Conservation (phyloP, 2,113 vertebrate species). For the Hylia prasina region DNA sequence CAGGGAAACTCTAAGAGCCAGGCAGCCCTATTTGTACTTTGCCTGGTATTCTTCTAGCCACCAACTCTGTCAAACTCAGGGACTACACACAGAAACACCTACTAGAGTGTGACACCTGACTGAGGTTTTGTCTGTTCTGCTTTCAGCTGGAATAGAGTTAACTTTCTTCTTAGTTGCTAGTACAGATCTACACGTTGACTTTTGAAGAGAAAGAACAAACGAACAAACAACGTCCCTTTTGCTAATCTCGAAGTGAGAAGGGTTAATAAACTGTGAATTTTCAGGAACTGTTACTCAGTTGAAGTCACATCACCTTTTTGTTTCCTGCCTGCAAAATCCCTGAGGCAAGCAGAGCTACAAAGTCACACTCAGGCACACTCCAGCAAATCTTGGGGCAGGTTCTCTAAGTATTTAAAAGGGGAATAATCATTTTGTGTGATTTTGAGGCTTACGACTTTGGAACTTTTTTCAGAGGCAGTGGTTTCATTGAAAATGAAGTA, state of each 20-base stretch:
- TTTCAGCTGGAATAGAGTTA: background rate
- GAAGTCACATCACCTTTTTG: background rate
- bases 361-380: background rate
- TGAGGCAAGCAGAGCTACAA: background rate
- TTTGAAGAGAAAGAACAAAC: background rate
- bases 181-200: background rate
- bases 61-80: background rate
- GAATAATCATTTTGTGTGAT: background rate
- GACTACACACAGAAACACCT: background rate
- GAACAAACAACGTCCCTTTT: background rate
- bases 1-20: background rate
- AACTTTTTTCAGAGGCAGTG: background rate
- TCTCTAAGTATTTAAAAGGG: background rate
- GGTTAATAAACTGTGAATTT: constrained; percentile 8
- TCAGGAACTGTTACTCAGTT: background rate
- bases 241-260: background rate
- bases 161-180: background rate
- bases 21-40: background rate
- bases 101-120: background rate
- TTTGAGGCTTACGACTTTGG: background rate
- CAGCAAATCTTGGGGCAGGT: background rate
- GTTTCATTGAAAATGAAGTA: background rate
- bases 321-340: background rate
- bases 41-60: background rate
- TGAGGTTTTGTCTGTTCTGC: background rate